A percentile compares a stretch with the other conserved stretches of the same genome.
phyloP scores from a whole-genome alignment of 1,140 invertebrate genomes.

The Dufourea novaeangliae region DNA sequence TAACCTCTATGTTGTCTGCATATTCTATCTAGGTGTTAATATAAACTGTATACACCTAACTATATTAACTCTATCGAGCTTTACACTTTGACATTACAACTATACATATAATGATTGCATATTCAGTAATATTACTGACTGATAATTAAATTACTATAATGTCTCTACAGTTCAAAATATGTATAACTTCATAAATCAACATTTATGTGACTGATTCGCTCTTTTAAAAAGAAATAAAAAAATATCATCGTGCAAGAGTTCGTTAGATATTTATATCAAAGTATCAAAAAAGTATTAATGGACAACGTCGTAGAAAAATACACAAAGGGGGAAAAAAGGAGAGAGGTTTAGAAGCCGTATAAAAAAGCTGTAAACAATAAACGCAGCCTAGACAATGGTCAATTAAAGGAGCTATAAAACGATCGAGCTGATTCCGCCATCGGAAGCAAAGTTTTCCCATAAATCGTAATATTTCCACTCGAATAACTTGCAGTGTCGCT shows the following conservation, averaged over 20 bases:
- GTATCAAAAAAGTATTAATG: conserved; percentile 2
- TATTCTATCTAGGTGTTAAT: too few species aligned
- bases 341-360: background rate
- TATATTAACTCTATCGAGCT: too few species aligned
- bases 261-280: background rate
- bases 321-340: background rate
- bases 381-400: background rate
- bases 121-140: too few species aligned
- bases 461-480: conserved; percentile 40
- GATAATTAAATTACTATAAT: too few species aligned
- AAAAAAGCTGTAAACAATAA: conserved; percentile 5
- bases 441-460: background rate
- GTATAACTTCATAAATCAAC: too few species aligned
- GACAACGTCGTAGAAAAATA: background rate
- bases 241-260: background rate
- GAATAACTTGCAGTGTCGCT: conserved; percentile 10
- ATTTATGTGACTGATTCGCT: too few species aligned
- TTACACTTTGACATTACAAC: too few species aligned
- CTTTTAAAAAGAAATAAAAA: too few species aligned
- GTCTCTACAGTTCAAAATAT: too few species aligned
- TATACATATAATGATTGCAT: too few species aligned
- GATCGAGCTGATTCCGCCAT: background rate
- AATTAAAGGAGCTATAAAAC: background rate
- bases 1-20: too few species aligned
- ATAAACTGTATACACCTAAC: too few species aligned